Evolutionary conservation across 1,140 invertebrate species (phyloP), one percentile per base, ranked within the genome.

Genomic region (Teleogryllus occipitalis): DNA sequence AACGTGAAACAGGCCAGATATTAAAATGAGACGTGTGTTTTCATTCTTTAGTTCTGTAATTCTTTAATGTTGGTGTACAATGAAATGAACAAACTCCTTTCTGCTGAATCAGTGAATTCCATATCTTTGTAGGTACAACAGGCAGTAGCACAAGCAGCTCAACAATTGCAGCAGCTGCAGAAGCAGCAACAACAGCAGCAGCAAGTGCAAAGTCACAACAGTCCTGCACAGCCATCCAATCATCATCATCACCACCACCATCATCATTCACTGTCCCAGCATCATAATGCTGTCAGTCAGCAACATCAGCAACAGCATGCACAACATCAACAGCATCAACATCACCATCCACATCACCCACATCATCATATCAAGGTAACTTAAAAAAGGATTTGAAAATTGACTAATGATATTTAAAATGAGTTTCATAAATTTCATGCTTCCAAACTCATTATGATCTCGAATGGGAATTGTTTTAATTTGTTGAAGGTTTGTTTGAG

Each of bases 131-230:
- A 93, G 89, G 89, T 94, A 22, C 90, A 91, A 81, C 94, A 95
- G 83, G 92, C 93, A 1, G 90, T 95, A 80, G 93, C 93, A 8
- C 94, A 95, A 85, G 93, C 94, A 76, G 93, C 93, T 0, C 94
- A 95, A 85, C 94, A 94, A 81, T 88, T 95, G 65, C 92, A 95
- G 82, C 93, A 93, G 78, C 86, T 94, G 77, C 92, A 95, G 82
- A 93, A 95, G 84, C 90, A 85, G 47, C 86, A 83, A 75, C 82
- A 82, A 54, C 82, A 83, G 65, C 80, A 82, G 15, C 73, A 72
- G 22, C n/a, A 39, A n/a, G 72, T 22, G 74, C 78, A 81, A 65
- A 83, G 83, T 81, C 81, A 80, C 80, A 82, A 83, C 75, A 75
- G 76, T 18, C 49, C 73, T 65, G 15, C 72, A n/a, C 82, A 83